phyloP scores from a whole-genome alignment of 2,888 invertebrate genomes.

The Drosophila mimica region DNA sequence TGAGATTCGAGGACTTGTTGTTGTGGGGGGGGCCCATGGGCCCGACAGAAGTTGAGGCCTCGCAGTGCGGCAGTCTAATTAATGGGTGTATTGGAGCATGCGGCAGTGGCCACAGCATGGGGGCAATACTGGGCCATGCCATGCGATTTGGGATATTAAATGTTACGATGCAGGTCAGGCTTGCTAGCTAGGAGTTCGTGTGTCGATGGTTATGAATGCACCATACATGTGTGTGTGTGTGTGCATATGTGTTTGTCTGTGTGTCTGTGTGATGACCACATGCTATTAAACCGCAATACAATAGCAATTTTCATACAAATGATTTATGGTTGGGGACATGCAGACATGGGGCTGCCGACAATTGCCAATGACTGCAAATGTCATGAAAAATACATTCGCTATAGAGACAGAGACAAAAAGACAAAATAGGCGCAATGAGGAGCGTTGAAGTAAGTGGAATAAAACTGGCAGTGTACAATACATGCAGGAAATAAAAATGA shows the following conservation, averaged over 20 bases:
- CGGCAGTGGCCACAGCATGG: constrained; percentile 5
- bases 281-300: constrained; percentile 80
- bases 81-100: constrained; percentile 68
- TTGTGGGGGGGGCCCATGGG: constrained; percentile 6
- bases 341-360: constrained; percentile 43
- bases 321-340: constrained; percentile 70
- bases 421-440: not conserved
- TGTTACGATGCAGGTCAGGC: constrained; percentile 59
- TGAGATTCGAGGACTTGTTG: not conserved
- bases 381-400: constrained; percentile 49
- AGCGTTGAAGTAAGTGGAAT: not conserved
- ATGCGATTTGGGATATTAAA: constrained; percentile 70
- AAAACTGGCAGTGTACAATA: not conserved
- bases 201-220: constrained; percentile 61
- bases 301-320: constrained; percentile 79
- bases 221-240: constrained; percentile 38
- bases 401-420: not conserved
- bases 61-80: constrained; percentile 76
- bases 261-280: constrained; percentile 66
- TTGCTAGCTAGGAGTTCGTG: not conserved
- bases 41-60: constrained; percentile 41
- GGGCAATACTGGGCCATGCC: constrained; percentile 22
- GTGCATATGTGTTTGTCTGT: constrained; percentile 21
- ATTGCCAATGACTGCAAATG: constrained; percentile 54
- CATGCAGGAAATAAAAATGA: not conserved